Conservation (phyloP, 1,140 invertebrate species). For the Bombus superbus region DNA sequence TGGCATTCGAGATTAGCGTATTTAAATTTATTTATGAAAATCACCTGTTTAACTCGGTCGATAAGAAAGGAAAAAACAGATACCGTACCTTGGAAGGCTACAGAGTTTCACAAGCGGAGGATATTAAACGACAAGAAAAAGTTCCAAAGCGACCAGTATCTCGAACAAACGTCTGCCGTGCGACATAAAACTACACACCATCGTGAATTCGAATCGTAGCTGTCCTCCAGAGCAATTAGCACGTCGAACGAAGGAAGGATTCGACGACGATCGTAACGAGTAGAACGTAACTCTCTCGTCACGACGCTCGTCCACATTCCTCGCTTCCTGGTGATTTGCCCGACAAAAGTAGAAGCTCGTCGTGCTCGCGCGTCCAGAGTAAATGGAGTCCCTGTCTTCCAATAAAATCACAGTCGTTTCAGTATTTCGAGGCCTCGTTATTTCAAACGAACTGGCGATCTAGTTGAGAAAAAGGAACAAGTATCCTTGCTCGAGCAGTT, state of each 20-base stretch:
- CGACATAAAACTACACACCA: not conserved
- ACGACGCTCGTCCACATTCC: not conserved
- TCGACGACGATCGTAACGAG: not conserved
- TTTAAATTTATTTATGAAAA: not conserved
- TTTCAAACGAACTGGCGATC: not conserved
- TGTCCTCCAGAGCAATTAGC: not conserved
- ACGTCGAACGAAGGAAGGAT: not conserved
- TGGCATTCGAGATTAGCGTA: not conserved
- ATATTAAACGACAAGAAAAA: not conserved
- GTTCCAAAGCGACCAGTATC: too few species aligned
- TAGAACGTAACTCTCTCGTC: not conserved
- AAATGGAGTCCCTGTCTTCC: not conserved
- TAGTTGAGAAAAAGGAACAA: too few species aligned
- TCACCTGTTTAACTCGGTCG: too few species aligned
- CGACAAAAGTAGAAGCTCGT: slow-evolving; percentile 1
- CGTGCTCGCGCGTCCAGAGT: not conserved
- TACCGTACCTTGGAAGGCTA: too few species aligned
- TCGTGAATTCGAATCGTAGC: not conserved
- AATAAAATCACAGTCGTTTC: not conserved
- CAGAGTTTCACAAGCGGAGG: not conserved
- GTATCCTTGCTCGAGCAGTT: not conserved
- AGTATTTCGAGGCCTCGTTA: not conserved
- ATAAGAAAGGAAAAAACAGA: too few species aligned
- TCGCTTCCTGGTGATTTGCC: too few species aligned
- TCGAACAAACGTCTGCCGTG: not conserved